These are phyloP conservation scores for Meloidogyne floridensis DNA, from an alignment of 1,140 invertebrate species.

Conservation along the genomic window DNA sequence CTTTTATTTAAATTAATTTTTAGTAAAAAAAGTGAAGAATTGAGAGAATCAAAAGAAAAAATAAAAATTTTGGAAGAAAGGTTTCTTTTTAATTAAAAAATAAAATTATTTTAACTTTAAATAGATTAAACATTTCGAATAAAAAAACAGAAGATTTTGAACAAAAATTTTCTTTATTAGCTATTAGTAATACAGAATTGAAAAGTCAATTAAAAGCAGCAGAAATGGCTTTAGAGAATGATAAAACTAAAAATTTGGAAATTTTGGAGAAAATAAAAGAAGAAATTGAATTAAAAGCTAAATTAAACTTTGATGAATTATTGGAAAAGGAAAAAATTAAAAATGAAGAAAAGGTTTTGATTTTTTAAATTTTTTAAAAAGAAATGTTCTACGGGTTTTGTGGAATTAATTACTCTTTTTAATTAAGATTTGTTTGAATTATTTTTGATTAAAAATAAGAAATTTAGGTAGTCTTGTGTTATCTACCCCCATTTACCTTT, in stretches of 20 bases:
- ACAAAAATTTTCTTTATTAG: conserved; percentile 3
- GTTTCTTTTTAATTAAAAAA: neutral
- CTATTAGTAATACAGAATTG: neutral
- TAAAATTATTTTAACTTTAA: neutral
- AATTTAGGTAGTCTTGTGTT: too few species aligned
- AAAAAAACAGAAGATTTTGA: neutral
- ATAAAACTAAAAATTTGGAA: conserved; percentile 6
- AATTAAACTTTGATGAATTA: neutral
- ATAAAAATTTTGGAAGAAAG: neutral
- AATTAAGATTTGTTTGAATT: neutral
- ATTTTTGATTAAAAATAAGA: too few species aligned
- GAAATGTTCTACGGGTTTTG: too few species aligned
- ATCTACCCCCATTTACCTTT: too few species aligned
- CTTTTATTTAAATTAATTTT: neutral
- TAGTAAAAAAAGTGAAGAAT: neutral
- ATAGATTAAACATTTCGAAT: neutral
- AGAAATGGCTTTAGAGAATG: neutral
- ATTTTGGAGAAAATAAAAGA: neutral
- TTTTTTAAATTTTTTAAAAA: neutral
- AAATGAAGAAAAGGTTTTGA: neutral
- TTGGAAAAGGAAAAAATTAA: neutral
- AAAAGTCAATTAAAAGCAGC: conserved; percentile 7
- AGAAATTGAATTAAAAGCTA: neutral
- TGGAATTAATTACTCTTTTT: neutral
- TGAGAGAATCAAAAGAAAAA: neutral